A percentile compares a stretch with the other conserved stretches of the same genome.
phyloP scores from a whole-genome alignment of 2,888 invertebrate species.

The Hylaea fasciaria region DNA sequence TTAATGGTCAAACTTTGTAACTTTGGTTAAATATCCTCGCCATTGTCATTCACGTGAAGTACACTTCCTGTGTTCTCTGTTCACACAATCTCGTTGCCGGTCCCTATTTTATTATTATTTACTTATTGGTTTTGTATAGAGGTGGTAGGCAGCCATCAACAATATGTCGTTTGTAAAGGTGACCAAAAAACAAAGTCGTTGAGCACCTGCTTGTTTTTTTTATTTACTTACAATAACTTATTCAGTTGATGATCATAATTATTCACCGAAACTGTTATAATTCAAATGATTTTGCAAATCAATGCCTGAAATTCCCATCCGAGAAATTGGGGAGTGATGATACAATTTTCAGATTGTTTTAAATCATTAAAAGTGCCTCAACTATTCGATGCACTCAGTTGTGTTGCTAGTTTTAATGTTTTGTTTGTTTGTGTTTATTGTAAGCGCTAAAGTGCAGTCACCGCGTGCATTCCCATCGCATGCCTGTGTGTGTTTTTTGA shows the following conservation, averaged over 20 bases:
- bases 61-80: constrained; percentile 75
- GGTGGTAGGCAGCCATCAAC: constrained; percentile 78
- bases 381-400: constrained; percentile 66
- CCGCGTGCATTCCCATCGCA: constrained; percentile 81
- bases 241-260: constrained; percentile 12
- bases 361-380: constrained; percentile 50
- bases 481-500: constrained; percentile 65
- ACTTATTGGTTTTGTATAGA: constrained; percentile 80
- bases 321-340: neutral
- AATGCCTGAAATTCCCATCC: neutral
- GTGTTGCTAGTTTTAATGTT: constrained; percentile 75
- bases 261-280: constrained; percentile 7
- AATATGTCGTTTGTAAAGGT: constrained; percentile 82
- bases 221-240: constrained; percentile 39
- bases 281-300: neutral
- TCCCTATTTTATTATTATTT: constrained; percentile 80
- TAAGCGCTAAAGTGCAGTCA: constrained; percentile 84
- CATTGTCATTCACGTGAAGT: constrained; percentile 67
- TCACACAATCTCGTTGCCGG: constrained; percentile 74
- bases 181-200: constrained; percentile 82
- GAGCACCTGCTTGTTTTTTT: constrained; percentile 74
- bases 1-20: constrained; percentile 32
- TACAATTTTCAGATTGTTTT: constrained; percentile 5
- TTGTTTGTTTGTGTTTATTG: constrained; percentile 85
- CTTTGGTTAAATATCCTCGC: constrained; percentile 44